These are phyloP conservation scores for Cerceris rybyensis DNA, from an alignment of 2,888 invertebrate species.

Conservation along the genomic window DNA sequence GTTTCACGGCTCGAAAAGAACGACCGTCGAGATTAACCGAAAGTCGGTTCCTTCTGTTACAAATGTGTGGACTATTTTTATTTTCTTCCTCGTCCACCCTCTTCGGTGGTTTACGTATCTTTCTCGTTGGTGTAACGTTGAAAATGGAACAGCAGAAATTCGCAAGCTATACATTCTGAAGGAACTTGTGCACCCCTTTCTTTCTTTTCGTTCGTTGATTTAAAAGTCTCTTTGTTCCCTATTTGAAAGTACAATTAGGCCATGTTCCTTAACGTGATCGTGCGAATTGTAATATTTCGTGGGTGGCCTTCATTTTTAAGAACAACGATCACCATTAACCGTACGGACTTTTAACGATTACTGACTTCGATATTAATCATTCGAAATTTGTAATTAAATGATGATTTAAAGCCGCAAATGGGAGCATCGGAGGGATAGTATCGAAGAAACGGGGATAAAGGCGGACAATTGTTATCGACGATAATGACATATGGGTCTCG, in stretches of 20 bases:
- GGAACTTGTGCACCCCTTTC: neutral
- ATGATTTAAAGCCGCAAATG: slow-evolving; percentile 40
- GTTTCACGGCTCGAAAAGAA: slow-evolving; percentile 36
- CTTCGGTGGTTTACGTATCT: slow-evolving; percentile 20
- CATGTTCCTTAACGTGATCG: neutral
- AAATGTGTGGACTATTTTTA: slow-evolving; percentile 23
- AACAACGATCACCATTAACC: no score
- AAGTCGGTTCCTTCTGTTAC: slow-evolving; percentile 33
- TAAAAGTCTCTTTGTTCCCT: neutral
- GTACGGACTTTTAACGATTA: slow-evolving; percentile 23
- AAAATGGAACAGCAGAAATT: neutral
- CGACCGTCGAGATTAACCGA: slow-evolving; percentile 50
- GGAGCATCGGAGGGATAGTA: neutral
- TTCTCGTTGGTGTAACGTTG: neutral
- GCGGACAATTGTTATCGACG: slow-evolving; percentile 64
- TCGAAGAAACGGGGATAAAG: slow-evolving; percentile 51
- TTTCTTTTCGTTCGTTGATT: neutral
- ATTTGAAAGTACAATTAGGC: neutral
- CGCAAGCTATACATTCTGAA: neutral
- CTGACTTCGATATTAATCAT: slow-evolving; percentile 20
- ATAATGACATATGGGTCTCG: slow-evolving; percentile 61
- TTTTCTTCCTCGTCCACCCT: neutral
- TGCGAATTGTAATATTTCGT: neutral
- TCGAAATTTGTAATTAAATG: slow-evolving; percentile 33
- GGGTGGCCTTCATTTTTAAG: no score